Conservation (phyloP, 53 echinoderm and acorn worm species). For the Apostichopus leukothele region DNA sequence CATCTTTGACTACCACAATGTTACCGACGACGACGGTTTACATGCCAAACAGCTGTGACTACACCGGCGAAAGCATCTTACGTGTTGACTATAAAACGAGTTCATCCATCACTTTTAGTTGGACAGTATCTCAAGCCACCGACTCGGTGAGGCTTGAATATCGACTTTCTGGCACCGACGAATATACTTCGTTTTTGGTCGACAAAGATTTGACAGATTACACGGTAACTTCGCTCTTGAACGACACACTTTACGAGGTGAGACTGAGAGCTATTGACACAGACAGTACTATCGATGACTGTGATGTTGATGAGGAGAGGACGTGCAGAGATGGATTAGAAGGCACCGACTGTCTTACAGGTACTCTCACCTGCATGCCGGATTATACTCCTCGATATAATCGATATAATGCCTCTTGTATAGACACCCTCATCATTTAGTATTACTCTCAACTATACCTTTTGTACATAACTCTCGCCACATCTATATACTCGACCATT, state of each 20-base stretch:
- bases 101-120: slow-evolving; percentile 54
- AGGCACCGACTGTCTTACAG: slow-evolving; percentile 50
- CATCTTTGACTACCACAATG: not conserved
- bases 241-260: slow-evolving; percentile 55
- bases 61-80: slow-evolving; percentile 18
- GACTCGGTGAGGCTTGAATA: slow-evolving; percentile 49
- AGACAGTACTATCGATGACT: slow-evolving; percentile 16
- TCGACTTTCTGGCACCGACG: slow-evolving; percentile 45
- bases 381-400: not conserved
- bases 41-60: slow-evolving; percentile 21
- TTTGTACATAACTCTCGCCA: too few species aligned
- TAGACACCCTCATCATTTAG: not conserved
- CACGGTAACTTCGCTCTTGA: slow-evolving; percentile 39
- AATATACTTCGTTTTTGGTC: slow-evolving; percentile 25
- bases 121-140: slow-evolving; percentile 41
- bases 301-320: slow-evolving; percentile 48
- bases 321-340: slow-evolving; percentile 53
- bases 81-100: slow-evolving; percentile 42
- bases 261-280: slow-evolving; percentile 43
- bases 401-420: not conserved
- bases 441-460: not conserved
- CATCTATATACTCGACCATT: too few species aligned
- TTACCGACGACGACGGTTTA: slow-evolving; percentile 4
- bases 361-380: not conserved
- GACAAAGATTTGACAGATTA: slow-evolving; percentile 47